A percentile compares a stretch with the other conserved stretches of the same genome.
Conservation (phyloP, 1,140 invertebrate species). For the Drosophila persimilis region DNA sequence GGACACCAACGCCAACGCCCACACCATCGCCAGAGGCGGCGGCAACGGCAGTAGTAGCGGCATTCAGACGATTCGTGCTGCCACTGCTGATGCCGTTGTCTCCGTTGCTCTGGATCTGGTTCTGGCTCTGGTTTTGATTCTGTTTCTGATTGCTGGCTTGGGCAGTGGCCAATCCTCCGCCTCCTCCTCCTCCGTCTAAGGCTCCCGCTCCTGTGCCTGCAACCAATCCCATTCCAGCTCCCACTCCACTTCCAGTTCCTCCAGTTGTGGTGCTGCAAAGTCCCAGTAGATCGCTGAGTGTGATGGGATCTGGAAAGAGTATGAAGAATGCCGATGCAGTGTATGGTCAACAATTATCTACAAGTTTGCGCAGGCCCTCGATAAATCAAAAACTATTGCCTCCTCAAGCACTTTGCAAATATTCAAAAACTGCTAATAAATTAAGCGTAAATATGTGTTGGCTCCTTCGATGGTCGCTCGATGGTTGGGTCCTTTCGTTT, state of each 20-base stretch:
- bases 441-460: constrained; percentile 57
- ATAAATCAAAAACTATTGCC: constrained; percentile 77
- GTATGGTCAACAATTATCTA: constrained; percentile 66
- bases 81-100: constrained; percentile 66
- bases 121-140: background rate
- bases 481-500: constrained; percentile 11
- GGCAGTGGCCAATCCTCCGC: background rate
- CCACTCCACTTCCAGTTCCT: constrained; percentile 25
- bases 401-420: constrained; percentile 74
- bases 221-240: constrained; percentile 24
- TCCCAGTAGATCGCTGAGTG: constrained; percentile 77
- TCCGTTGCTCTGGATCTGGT: constrained; percentile 13
- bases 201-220: constrained; percentile 21
- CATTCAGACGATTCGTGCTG: constrained; percentile 57
- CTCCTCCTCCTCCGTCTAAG: background rate
- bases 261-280: constrained; percentile 41
- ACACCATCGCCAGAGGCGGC: constrained; percentile 58
- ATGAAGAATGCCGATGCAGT: background rate
- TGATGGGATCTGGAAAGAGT: constrained; percentile 72
- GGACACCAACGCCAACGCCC: constrained; percentile 21
- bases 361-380: constrained; percentile 63
- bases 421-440: constrained; percentile 72
- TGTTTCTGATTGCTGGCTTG: constrained; percentile 9
- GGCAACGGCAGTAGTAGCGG: constrained; percentile 56
- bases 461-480: constrained; percentile 3